Base-by-base conservation (phyloP, 2,888 invertebrate genomes). In the Girardia tigrina region DNA sequence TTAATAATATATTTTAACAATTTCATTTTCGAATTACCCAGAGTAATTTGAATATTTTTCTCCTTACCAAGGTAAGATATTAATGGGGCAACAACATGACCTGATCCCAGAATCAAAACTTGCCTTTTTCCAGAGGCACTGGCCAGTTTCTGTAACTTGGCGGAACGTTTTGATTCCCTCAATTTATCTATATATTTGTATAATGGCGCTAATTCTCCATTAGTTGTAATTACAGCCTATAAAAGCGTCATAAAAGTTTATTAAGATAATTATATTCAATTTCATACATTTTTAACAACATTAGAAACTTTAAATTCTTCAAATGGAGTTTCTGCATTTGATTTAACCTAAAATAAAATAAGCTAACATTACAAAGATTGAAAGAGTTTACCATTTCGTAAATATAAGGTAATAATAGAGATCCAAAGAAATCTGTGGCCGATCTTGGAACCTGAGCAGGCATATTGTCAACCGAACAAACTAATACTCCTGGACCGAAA, bases 381-480 rank as follows among this genome's bases (percentile, higher is more conserved):
- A 12, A 36, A 36, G 8, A 20, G 77, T 81, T 79, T 79, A 87
- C 86, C 80, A 99, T 94, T 79, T 97, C 92, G 75, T 89, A 86
- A 0, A 92, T 88, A 82, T 91, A 93, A 0, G 98, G 97, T 78
- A 89, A 88, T 28, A 99, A 86, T 0, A 95, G 87, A 80, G 93
- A 91, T 0, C 98, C 98, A 83, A 99, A 99, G 85, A 94, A 92
- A 82, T 97, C 95, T 0, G 98, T 98, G 0, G 97, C 90, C 83
- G 99, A 98, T 70, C 91, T 87, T 0, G 98, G 98, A 78, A 99
- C 86, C 84, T 99, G 98, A 0, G 98, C 98, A 0, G 98, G 98
- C 98, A 99, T 98, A 85, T 99, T 99, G 85, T 99, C 98, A 79
- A 99, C 98, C 20, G 95, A 95, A 83, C 98, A n/a, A n/a, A n/a